These are phyloP conservation scores for Leptothorax acervorum DNA, from an alignment of 2,888 invertebrate species.

Conservation along the genomic window DNA sequence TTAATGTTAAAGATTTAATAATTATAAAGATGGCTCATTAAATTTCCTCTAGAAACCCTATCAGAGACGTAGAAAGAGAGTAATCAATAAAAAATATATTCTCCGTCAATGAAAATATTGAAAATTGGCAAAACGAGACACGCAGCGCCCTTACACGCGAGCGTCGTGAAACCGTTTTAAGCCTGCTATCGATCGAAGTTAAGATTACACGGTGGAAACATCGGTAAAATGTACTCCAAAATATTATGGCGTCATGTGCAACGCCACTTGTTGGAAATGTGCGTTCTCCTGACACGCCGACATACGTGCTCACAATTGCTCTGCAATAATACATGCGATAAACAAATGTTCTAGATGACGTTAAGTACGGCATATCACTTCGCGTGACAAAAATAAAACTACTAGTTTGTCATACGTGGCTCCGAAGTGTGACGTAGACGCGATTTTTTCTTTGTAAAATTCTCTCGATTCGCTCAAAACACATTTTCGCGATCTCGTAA, in stretches of 20 bases:
- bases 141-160: slow-evolving; percentile 30
- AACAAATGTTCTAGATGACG: background rate
- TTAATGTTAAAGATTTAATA: background rate
- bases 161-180: background rate
- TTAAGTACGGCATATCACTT: background rate
- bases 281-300: slow-evolving; percentile 55
- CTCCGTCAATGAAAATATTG: too few species aligned
- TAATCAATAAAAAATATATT: background rate
- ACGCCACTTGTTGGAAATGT: slow-evolving; percentile 49
- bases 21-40: background rate
- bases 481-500: slow-evolving; percentile 6
- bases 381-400: background rate
- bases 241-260: slow-evolving; percentile 47
- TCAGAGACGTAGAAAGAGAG: background rate
- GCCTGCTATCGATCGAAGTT: slow-evolving; percentile 34
- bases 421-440: slow-evolving; percentile 51
- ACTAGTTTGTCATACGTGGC: slow-evolving; percentile 6
- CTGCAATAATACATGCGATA: background rate
- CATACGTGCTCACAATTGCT: slow-evolving; percentile 41
- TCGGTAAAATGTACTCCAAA: slow-evolving; percentile 34
- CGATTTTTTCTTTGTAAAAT: background rate
- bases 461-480: slow-evolving; percentile 17
- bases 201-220: background rate
- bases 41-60: background rate
- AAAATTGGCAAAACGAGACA: slow-evolving; percentile 1